Percentiles rank a stretch among this genome's conserved stretches.
Conservation (phyloP, 2,797 vertebrate genomes). For the Pelobates cultripes region DNA sequence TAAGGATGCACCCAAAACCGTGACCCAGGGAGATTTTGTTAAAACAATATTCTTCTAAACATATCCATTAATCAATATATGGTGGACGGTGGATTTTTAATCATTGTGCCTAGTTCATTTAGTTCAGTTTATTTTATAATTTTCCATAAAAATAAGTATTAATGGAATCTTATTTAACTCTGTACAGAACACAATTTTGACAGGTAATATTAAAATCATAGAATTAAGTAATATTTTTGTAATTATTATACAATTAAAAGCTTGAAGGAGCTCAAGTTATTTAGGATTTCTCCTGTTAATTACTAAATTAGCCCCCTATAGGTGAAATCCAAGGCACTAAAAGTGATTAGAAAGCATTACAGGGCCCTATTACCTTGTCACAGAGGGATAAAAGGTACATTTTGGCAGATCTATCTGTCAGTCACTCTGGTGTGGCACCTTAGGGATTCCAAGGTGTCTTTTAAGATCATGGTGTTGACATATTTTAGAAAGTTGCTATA, state of each 20-base stretch:
- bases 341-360: background rate
- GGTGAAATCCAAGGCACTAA: background rate
- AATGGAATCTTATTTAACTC: background rate
- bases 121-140: too few species aligned
- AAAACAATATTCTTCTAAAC: too few species aligned
- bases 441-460: background rate
- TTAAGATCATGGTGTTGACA: background rate
- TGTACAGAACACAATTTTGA: background rate
- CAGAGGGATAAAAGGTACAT: background rate
- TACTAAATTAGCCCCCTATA: background rate
- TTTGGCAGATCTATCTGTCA: constrained; percentile 32
- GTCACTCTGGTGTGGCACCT: background rate
- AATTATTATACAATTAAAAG: background rate
- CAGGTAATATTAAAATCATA: background rate
- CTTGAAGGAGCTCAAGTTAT: background rate
- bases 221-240: background rate
- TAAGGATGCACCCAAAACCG: too few species aligned
- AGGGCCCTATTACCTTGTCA: constrained; percentile 16
- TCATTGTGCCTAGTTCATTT: too few species aligned
- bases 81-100: too few species aligned
- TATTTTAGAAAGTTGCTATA: background rate
- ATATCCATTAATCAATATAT: too few species aligned
- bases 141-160: too few species aligned
- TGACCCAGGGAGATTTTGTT: too few species aligned
- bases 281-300: background rate